Evolutionary conservation across 2,797 vertebrate genomes (phyloP), one percentile per base, ranked within the genome.

Genomic region (Hozukius guyotensis): DNA sequence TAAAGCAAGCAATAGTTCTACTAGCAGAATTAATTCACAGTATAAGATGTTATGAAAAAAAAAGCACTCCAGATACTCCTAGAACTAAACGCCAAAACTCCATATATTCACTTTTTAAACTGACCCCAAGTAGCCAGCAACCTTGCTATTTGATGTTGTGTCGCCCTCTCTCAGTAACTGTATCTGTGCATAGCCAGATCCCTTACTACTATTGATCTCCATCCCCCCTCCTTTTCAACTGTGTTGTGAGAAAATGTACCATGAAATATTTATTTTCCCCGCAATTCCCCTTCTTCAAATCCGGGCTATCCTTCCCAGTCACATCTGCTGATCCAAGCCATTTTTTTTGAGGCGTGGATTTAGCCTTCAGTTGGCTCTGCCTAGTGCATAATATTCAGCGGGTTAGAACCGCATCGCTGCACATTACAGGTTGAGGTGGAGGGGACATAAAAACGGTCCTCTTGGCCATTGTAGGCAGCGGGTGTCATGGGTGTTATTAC

Each of bases 261-360:
- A 91, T 92, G 53, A 90, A 92, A 93, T 86, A 92, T 92, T 85
- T 88, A 93, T 90, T 89, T 86, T 46, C 64, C 80, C 77, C 32
- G 49, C 72, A 79, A 82, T 67, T 69, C n/a, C 63, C 46, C 67
- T 60, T 68, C 75, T 77, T 76, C 31, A 88, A 85, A 90, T 84
- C 63, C 42, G 2, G 70, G 49, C 79, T 80, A 77, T 87, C 87
- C 81, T 87, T 78, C 31, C 36, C 64, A 89, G 83, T 88, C 87
- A 91, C 87, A 93, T 88, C 79, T 92, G 88, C 93, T 91, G 83
- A 88, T 87, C 52, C 74, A 84, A 82, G 88, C 55, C 27, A 46
- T 83, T 85, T 87, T 90, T 84, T 70, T 46, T 34, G 16, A 84
- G 68, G 56, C 16, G 12, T 76, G 77, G 87, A 78, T 86, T 85